Base-by-base conservation (phyloP, 1,140 invertebrate genomes). In the Zaprionus ghesquierei region DNA sequence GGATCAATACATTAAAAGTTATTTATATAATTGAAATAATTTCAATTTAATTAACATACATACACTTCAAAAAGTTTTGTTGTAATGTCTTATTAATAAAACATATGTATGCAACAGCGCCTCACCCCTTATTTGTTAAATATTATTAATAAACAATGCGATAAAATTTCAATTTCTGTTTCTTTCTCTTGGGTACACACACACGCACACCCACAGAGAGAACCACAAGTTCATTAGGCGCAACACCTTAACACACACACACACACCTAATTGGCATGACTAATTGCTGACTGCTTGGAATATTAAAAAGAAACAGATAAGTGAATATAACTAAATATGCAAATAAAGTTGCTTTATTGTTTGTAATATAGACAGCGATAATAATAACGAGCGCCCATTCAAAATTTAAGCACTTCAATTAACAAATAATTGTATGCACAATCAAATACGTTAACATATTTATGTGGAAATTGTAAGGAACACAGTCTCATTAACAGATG, bases 261-360 rank as follows among this genome's bases (percentile, higher is more conserved):
- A 33, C 49, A 33, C 58, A 22, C 49, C 50, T 38, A 59, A 18
- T 9, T 27, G 33, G 50, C 25, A 25, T 66, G 63, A 60, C 54
- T 72, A 59, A 66, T 50, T 5, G 5, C 13, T 29, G 50, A 38
- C 38, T 56, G 59, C 27, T 55, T n/a, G 54, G 59, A 51, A 77
- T 77, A 5, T 33, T 61, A 77, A 69, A 63, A 23, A 50, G 18
- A 10, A 9, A 22, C n/a, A 15, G 27, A 35, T 10, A 49, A 56
- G 38, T 51, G 33, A 51, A 31, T 25, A n/a, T n/a, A n/a, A n/a
- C n/a, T n/a, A 33, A 60, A 62, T 27, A 62, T 9, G 15, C 44
- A 50, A 51, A 49, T 35, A 41, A 46, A 50, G 27, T 22, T 31
- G 29, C 8, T 25, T 50, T 15, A 61, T 29, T 61, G 46, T 8